phyloP scores from a whole-genome alignment of 2,888 invertebrate species.

The Agonopterix subpropinquella region DNA sequence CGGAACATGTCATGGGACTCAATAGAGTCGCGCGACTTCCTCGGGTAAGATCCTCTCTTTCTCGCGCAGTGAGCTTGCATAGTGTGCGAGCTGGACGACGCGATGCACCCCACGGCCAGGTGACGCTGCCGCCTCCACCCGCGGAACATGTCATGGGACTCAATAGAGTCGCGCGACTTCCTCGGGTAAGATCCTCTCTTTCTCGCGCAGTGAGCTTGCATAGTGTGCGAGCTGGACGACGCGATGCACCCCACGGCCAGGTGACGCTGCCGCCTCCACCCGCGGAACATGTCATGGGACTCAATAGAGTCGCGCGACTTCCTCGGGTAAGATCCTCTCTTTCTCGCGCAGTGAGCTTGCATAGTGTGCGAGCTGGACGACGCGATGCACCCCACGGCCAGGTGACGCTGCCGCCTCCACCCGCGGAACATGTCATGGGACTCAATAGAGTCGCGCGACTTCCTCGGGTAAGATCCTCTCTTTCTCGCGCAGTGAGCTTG shows the following conservation, averaged over 20 bases:
- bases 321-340: no score
- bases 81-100: no score
- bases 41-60: no score
- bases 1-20: no score
- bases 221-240: conserved; percentile 46
- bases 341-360: no score
- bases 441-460: conserved; percentile 87
- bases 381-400: conserved; percentile 59
- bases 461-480: conserved; percentile 78
- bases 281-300: conserved; percentile 89
- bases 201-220: conserved; percentile 30
- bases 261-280: conserved; percentile 69
- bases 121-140: no score
- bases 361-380: conserved; percentile 46
- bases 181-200: no score
- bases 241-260: conserved; percentile 62
- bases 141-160: no score
- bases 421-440: conserved; percentile 89
- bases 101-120: no score
- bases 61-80: no score
- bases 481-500: conserved; percentile 23
- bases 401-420: conserved; percentile 69
- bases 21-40: no score
- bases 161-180: no score
- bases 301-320: conserved; percentile 88